Evolutionary conservation across 1,140 invertebrate genomes (phyloP), one percentile per base, ranked within the genome.

Genomic region (Drosophila seguyi): DNA sequence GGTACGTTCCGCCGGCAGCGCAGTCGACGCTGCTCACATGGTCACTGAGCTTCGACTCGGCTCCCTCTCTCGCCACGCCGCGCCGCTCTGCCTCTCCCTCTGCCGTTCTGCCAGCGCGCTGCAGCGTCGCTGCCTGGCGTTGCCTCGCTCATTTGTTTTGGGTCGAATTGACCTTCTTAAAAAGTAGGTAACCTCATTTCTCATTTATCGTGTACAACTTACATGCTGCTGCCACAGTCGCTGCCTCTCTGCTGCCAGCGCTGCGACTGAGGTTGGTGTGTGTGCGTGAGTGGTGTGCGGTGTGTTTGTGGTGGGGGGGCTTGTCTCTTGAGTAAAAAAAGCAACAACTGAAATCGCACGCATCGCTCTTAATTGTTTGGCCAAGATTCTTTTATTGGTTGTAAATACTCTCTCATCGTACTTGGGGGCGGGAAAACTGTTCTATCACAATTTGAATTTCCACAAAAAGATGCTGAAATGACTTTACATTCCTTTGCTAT

Each of bases 121-220:
- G 31, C 31, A 18, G 39, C 75, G 55, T 34, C 75, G 75, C 80
- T 77, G 77, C 74, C 72, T 79, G 63, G 61, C 83, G 83, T 86
- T 79, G 75, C 75, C 84, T 84, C 85, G 85, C 85, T 90, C 85
- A 88, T 88, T 88, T 88, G 85, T 88, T 88, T 88, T 88, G 85
- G 85, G 85, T 81, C 86, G 85, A 90, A 88, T 88, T 91, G 88
- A 91, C 88, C 88, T 91, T 91, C 88, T 91, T 91, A 87, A 91
- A 91, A 91, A 91, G 88, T 91, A 91, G 88, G 88, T 91, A 91
- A 91, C 88, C 88, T 91, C 88, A 91, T 91, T 91, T 91, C 88
- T 79, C 88, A 91, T 91, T 91, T 91, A 91, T 91, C 88, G 88
- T 91, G 75, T 91, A 91, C 88, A 91, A 91, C 88, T 91, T 91